phyloP scores from a whole-genome alignment of 2,888 invertebrate genomes.

The Eulithis prunata region DNA sequence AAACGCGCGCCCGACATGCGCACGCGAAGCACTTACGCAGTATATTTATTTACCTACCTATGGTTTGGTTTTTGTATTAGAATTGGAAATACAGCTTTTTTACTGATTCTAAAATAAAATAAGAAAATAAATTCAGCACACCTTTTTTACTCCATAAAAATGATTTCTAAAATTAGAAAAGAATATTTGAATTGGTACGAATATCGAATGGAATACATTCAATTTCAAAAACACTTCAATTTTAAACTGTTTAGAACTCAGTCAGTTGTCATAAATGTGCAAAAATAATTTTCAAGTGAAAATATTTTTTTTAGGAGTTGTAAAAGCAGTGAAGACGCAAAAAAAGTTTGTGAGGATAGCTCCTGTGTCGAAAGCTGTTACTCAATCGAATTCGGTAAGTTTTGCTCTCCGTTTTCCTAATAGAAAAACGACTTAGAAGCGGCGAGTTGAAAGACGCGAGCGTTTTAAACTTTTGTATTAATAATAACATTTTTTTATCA shows the following conservation, averaged over 20 bases:
- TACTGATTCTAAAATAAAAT: neutral
- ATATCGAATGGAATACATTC: conserved; percentile 34
- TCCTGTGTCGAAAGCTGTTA: conserved; percentile 55
- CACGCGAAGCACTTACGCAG: too few species aligned
- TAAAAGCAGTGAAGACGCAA: conserved; percentile 52
- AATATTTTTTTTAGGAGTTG: conserved; percentile 47
- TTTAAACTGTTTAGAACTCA: conserved; percentile 33
- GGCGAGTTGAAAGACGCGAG: neutral
- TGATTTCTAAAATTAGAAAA: conserved; percentile 12
- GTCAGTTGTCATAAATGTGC: conserved; percentile 36
- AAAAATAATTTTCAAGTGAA: conserved; percentile 19
- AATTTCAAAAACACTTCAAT: conserved; percentile 30
- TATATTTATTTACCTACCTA: too few species aligned
- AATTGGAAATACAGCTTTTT: too few species aligned
- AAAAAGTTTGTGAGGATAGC: conserved; percentile 74
- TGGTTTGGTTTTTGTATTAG: too few species aligned
- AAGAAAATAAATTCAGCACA: neutral
- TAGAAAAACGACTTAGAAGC: too few species aligned
- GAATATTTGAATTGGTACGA: conserved; percentile 26
- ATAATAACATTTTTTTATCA: too few species aligned
- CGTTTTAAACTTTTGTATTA: neutral
- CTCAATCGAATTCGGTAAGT: conserved; percentile 56
- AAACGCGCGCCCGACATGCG: too few species aligned
- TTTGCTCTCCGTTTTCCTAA: neutral
- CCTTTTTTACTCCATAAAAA: conserved; percentile 10